Evolutionary conservation across 1,140 invertebrate genomes (phyloP).

Genomic region (Pogonus chalceus): DNA sequence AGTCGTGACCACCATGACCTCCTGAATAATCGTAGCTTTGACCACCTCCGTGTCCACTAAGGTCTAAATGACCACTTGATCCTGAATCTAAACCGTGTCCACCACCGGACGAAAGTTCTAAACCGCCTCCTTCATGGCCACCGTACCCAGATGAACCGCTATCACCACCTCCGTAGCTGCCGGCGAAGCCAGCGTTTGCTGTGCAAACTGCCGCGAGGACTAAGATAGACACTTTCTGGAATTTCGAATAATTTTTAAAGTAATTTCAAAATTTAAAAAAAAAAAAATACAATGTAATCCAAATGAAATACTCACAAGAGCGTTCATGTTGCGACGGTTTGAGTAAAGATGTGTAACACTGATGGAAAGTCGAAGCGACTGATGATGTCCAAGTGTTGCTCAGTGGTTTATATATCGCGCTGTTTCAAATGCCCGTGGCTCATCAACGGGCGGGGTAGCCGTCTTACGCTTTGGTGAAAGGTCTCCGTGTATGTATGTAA

Average conservation of each 20-base stretch:
- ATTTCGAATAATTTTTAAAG: background rate
- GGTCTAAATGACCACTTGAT: conserved; percentile 2
- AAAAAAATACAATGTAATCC: no score
- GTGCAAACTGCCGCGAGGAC: background rate
- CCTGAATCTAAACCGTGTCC: background rate
- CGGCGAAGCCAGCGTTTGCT: background rate
- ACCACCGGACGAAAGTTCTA: conserved; percentile 1
- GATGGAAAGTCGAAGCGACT: background rate
- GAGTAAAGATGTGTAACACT: background rate
- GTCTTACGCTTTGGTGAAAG: background rate
- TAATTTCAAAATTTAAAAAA: no score
- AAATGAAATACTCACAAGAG: background rate
- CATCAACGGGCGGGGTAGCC: conserved; percentile 1
- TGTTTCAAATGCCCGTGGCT: background rate
- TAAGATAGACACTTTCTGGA: background rate
- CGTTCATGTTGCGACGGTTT: background rate
- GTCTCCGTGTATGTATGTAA: background rate
- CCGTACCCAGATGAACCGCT: conserved; percentile 8
- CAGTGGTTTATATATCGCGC: background rate
- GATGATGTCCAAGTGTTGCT: background rate
- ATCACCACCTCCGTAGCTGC: conserved; percentile 12
- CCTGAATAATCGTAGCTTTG: conserved; percentile 24
- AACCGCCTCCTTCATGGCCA: conserved; percentile 7
- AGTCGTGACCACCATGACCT: conserved; percentile 14
- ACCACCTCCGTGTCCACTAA: conserved; percentile 10